Evolutionary conservation across 2,113 vertebrate species (phyloP), one percentile per base, ranked within the genome.

Genomic region (Chascanopsetta lugubris): DNA sequence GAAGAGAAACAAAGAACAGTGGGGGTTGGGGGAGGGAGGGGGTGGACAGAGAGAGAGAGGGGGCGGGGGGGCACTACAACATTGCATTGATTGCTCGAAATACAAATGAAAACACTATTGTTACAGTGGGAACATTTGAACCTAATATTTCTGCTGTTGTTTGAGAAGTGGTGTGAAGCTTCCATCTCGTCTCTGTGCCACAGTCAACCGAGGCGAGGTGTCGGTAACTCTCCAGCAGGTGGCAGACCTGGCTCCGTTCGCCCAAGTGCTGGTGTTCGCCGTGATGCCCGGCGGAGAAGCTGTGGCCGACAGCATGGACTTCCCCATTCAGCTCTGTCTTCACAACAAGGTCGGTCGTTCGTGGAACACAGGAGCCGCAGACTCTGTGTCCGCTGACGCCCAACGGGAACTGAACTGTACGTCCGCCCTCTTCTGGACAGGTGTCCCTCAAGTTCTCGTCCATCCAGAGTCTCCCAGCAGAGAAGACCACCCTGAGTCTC

Each of bases 251-350:
- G 87, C 94, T 5, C 96, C 96, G 0, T 1, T 90, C 1, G 92
- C 93, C 10, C 94, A 96, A 60, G 13, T 97, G 56, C 85, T 95
- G 9, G 69, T 98, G 27, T 96, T 93, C 51, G 73, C 93, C 0
- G 47, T 94, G 27, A 83, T 92, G 61, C 88, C 93, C n/a, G 81
- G 43, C 4, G 90, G 90, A 3, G 94, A 96, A 64, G 48, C 88
- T 8, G 84, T 97, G 2, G 96, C 93, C 0, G 96, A 97, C 86
- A 94, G 93, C 79, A 40, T 40, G 48, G 84, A 90, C 81, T 94
- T 93, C 51, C 34, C 80, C 0, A 34, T 94, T 70, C 84, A 93
- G 64, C 86, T 90, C 0, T 97, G 96, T 72, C 91, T 97, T 58
- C 75, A 46, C 11, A 95, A 97, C 88, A 93, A 95, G 94, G 96